A percentile compares a stretch with the other conserved stretches of the same genome.
phyloP scores from a whole-genome alignment of 2,888 invertebrate species.

The Stegana nigrithorax region DNA sequence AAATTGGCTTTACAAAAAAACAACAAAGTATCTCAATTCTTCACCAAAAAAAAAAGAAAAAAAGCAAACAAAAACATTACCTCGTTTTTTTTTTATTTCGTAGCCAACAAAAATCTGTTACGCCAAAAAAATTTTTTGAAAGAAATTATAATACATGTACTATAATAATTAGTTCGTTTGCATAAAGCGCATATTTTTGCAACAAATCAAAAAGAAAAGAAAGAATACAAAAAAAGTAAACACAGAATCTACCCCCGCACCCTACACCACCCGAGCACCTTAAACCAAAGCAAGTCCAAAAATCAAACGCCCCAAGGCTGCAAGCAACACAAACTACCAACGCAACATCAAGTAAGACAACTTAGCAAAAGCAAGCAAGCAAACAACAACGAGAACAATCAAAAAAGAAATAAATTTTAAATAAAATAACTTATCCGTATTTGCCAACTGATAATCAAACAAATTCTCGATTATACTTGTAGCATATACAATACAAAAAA shows the following conservation, averaged over 20 bases:
- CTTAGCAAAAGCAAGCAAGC: conserved; percentile 25
- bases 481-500: conserved; percentile 35
- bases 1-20: no score
- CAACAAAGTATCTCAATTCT: neutral
- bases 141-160: no score
- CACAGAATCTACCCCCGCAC: conserved; percentile 15
- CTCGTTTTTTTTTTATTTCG: no score
- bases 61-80: neutral
- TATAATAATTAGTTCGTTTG: no score
- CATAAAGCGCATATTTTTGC: no score
- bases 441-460: no score
- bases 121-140: no score
- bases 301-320: no score
- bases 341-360: no score
- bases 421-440: conserved; percentile 37
- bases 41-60: conserved; percentile 31
- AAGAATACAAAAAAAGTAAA: conserved; percentile 3
- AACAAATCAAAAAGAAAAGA: conserved; percentile 29
- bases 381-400: conserved; percentile 45
- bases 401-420: conserved; percentile 62
- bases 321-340: conserved; percentile 20
- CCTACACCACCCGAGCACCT: conserved; percentile 23
- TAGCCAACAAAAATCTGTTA: no score
- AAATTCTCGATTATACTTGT: no score
- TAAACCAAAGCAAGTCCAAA: neutral